These are phyloP conservation scores for Dusona sp. DNA, from an alignment of 2,888 invertebrate species.

Conservation along the genomic window DNA sequence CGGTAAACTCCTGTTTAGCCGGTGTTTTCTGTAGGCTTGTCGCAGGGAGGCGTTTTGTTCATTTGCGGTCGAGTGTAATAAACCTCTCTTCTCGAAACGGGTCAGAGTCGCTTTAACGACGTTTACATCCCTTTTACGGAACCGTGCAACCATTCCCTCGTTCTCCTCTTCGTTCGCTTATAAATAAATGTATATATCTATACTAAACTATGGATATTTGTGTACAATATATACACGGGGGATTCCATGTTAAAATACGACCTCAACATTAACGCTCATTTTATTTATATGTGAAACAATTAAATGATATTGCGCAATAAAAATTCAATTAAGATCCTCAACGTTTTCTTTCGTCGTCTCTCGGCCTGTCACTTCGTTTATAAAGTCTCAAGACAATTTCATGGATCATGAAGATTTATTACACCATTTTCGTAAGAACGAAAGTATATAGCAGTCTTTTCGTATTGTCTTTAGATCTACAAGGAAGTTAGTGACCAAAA, in stretches of 20 bases:
- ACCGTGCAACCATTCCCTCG: constrained; percentile 54
- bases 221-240: neutral
- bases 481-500: too few species aligned
- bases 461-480: neutral
- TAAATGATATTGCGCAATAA: neutral
- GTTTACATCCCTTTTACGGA: constrained; percentile 73
- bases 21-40: constrained; percentile 43
- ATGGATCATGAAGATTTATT: too few species aligned
- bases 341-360: neutral
- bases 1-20: constrained; percentile 58
- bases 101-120: constrained; percentile 70
- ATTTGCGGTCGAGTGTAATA: constrained; percentile 59
- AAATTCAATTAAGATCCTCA: neutral
- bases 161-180: constrained; percentile 60
- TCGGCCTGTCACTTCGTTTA: neutral
- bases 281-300: neutral
- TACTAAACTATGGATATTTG: neutral
- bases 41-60: constrained; percentile 39
- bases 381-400: neutral
- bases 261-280: neutral
- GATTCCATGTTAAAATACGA: neutral
- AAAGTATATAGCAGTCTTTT: neutral
- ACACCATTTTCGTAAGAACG: neutral
- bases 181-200: neutral
- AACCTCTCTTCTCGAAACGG: constrained; percentile 65